These are phyloP conservation scores for Pitta sordida DNA, from an alignment of 2,113 vertebrate species.

Conservation along the genomic window DNA sequence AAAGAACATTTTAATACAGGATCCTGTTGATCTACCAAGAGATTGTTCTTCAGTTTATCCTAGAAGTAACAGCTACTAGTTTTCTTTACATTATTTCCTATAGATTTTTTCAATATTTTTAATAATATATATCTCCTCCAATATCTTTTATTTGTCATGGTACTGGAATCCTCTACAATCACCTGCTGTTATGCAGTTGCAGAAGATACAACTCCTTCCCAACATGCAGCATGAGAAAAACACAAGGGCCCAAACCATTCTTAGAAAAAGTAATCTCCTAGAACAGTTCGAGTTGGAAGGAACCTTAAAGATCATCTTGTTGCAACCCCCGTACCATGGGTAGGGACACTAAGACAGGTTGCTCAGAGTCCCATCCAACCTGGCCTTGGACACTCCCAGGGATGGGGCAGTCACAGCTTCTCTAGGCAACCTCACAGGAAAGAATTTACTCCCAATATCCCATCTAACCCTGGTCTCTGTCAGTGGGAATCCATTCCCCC, in stretches of 20 bases:
- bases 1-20: not conserved
- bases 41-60: not conserved
- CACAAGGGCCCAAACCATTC: fast-evolving
- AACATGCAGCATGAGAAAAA: fast-evolving
- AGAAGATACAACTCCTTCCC: not conserved
- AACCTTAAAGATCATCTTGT: not conserved
- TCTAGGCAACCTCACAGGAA: not conserved
- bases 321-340: not conserved
- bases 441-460: not conserved
- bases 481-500: not conserved
- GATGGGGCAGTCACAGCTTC: not conserved
- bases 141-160: not conserved
- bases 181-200: not conserved
- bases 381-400: not conserved
- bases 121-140: not conserved
- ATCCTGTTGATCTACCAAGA: not conserved
- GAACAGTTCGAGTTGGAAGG: not conserved
- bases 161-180: not conserved
- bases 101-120: not conserved
- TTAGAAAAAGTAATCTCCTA: not conserved
- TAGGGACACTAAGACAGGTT: fast-evolving
- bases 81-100: not conserved
- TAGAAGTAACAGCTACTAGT: not conserved
- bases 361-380: fast-evolving
- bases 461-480: fast-evolving